Evolutionary conservation across 2,888 invertebrate genomes (phyloP), one percentile per base, ranked within the genome.

Genomic region (Hypsopygia costalis): DNA sequence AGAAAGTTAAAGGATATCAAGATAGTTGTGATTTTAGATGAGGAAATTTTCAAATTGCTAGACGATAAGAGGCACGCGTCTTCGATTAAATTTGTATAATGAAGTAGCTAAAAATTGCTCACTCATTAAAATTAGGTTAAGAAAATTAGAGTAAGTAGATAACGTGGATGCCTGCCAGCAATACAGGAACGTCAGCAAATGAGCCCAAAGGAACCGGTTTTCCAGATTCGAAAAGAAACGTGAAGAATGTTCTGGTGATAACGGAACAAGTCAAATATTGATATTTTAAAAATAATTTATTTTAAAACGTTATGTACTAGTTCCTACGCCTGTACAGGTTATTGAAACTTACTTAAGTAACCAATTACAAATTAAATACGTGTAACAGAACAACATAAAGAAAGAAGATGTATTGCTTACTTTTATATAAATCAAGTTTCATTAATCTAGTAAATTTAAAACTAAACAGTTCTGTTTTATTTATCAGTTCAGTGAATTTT

Each of bases 251-350:
- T 34, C 4, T 10, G 3, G 20, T 21, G n/a, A 25, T 10, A 21
- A 21, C 21, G 49, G 37, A 48, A 36, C 39, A 49, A 55, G 43
- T 50, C 34, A 58, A 57, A 61, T 46, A 36, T 40, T 44, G 30
- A 30, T 36, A 42, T 60, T 65, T 61, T 54, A 46, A 48, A 59
- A 63, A 73, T 74, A 76, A 75, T 79, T 79, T 76, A 80, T 30
- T 77, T 78, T 58, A 56, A 65, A 62, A 44, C 44, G 62, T 25
- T 25, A 25, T 6, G 25, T 59, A 60, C 58, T 64, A 76, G 76
- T 81, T 81, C 78, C 76, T 80, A 78, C 44, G 40, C 30, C 29
- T 11, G 25, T 25, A 25, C 25, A 25, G 25, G 25, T 25, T 25
- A n/a, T 43, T 40, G 41, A 46, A 38, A 46, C 41, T 40, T 28